Evolutionary conservation across 2,888 invertebrate genomes (phyloP).

Genomic region (Lithophane ornitopus): DNA sequence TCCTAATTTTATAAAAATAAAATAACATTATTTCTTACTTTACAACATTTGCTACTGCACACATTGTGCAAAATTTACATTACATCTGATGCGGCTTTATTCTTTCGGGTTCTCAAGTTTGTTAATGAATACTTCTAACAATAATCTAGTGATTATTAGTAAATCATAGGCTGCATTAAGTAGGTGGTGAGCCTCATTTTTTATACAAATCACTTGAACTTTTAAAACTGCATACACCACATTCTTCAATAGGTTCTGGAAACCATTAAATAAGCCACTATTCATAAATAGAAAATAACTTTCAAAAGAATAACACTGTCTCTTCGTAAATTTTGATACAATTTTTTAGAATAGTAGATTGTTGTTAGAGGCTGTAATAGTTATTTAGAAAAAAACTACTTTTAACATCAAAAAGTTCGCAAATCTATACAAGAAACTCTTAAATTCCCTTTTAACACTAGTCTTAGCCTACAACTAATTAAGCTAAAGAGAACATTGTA

Average conservation of each 20-base stretch:
- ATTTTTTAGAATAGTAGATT: constrained; percentile 28
- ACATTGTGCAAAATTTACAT: constrained; percentile 84
- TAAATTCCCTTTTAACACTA: constrained; percentile 71
- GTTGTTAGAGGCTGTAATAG: constrained; percentile 33
- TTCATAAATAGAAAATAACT: constrained; percentile 16
- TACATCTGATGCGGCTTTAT: constrained; percentile 67
- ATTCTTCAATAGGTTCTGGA: constrained; percentile 38
- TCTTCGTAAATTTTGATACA: constrained; percentile 39
- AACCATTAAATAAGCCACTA: constrained; percentile 30
- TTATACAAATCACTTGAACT: constrained; percentile 72
- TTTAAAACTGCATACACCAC: constrained; percentile 40
- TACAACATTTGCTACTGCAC: constrained; percentile 86
- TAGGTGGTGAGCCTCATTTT: constrained; percentile 66
- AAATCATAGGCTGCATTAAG: constrained; percentile 35
- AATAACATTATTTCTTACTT: constrained; percentile 84
- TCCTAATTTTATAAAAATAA: constrained; percentile 88
- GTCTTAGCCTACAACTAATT: constrained; percentile 77
- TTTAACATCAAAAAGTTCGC: constrained; percentile 52
- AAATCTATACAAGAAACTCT: constrained; percentile 71
- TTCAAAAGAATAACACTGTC: constrained; percentile 26
- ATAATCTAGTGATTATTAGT: constrained; percentile 27
- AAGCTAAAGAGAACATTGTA: constrained; percentile 74
- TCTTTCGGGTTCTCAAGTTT: constrained; percentile 50
- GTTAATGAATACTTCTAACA: constrained; percentile 36
- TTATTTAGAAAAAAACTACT: constrained; percentile 24